Base-by-base conservation (phyloP, 1,140 invertebrate species). In the Tyrophagus putrescentiae region DNA sequence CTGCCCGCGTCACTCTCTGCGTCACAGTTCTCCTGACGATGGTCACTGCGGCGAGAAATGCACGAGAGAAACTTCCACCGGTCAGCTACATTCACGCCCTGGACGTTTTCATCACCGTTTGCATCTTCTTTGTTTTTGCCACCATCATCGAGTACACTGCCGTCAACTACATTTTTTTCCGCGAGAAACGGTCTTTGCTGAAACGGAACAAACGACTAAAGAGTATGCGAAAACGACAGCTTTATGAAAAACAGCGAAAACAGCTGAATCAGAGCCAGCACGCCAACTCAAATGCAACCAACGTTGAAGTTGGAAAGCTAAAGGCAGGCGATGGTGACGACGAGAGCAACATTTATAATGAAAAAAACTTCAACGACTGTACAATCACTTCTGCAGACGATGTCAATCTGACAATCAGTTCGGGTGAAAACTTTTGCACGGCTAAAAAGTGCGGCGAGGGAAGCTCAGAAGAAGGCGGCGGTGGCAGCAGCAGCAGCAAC, bases 91-190 rank as follows among this genome's bases (percentile, higher is more conserved):
- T 64, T 11, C 63, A 61, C 13, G 62, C 64, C 7, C 13, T 65
- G 11, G 64, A 65, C 34, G 32, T 65, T 4, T 65, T 56, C 59
- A 36, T 63, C 1, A 60, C 60, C n/a, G n/a, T 45, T 2, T 65
- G 59, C 11, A 56, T 75, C 28, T 67, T 80, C 58, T 87, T 89
- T 67, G 83, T 89, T 41, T 73, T 75, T 57, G 63, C 67, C 27
- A 71, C 72, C 34, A 65, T 75, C 31, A 64, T 75, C 29, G 73
- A 75, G 62, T 75, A 74, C 60, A 73, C 73, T 2, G 59, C 72
- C 5, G 74, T 74, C 27, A 75, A 73, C 50, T 87, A 83, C 0
- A 88, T 89, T 27, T 67, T 65, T 36, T 42, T 63, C 42, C 62
- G 57, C 6, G 13, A 45, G 6, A 42, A 45, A 44, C 52, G 52